Evolutionary conservation across 2,113 vertebrate genomes (phyloP).

Genomic region (Tonatia bakeri): DNA sequence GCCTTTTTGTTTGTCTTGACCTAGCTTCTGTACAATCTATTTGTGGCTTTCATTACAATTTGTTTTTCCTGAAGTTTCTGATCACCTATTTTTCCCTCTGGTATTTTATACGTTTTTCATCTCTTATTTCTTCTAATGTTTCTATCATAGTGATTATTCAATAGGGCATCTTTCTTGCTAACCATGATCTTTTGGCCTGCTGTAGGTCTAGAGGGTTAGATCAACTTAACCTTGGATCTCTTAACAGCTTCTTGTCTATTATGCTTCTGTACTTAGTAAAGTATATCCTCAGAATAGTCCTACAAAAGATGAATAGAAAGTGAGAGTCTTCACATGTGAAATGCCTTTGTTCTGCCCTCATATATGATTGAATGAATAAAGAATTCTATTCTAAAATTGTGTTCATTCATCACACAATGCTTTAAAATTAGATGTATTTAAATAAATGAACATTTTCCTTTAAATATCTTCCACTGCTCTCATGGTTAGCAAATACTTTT

Average conservation of each 20-base stretch:
- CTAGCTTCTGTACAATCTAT: background rate
- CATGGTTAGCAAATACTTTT: constrained; percentile 22
- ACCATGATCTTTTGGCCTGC: background rate
- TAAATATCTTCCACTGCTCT: background rate
- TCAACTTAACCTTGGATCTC: background rate
- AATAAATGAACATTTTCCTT: background rate
- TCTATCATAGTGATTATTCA: background rate
- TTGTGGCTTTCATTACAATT: background rate
- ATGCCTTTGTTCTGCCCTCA: background rate
- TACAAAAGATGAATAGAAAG: background rate
- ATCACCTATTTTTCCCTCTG: background rate
- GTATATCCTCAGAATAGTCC: background rate
- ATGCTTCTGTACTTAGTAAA: background rate
- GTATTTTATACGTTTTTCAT: background rate
- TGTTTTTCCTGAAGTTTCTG: background rate
- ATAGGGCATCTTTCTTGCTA: background rate
- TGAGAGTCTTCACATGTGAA: background rate
- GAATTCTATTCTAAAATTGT: background rate
- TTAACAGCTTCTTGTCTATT: background rate
- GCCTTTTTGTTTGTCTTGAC: background rate
- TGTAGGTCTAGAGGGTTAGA: background rate
- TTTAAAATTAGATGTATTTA: constrained; percentile 31
- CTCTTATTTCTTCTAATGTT: background rate
- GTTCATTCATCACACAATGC: background rate
- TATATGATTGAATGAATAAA: background rate